phyloP scores from a whole-genome alignment of 2,113 vertebrate genomes.

The Pao palembangensis region DNA sequence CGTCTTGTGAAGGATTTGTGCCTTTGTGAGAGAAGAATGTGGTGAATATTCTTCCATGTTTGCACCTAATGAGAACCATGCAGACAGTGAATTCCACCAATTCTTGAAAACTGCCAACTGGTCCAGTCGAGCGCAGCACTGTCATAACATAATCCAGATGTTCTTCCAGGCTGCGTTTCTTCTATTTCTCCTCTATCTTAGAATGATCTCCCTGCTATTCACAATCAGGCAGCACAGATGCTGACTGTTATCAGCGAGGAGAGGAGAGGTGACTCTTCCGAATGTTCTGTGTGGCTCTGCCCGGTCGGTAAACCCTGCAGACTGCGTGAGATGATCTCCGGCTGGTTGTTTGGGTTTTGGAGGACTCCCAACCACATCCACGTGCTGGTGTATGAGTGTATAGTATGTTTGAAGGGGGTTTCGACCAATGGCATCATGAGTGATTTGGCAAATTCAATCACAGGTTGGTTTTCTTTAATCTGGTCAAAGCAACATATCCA shows the following conservation, averaged over 20 bases:
- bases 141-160: slow-evolving; percentile 65
- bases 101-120: slow-evolving; percentile 45
- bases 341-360: slow-evolving; percentile 61
- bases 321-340: slow-evolving; percentile 50
- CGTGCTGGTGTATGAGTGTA: slow-evolving; percentile 49
- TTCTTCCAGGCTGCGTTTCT: slow-evolving; percentile 22
- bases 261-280: neutral
- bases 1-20: too few species aligned
- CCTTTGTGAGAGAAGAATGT: slow-evolving; percentile 6
- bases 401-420: neutral
- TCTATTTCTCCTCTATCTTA: neutral
- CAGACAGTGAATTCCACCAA: slow-evolving; percentile 31
- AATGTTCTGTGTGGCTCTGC: slow-evolving; percentile 30
- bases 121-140: slow-evolving; percentile 26
- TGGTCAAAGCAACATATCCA: slow-evolving; percentile 16
- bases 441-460: neutral
- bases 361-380: slow-evolving; percentile 60
- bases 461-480: neutral
- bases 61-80: slow-evolving; percentile 47
- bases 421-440: too few species aligned
- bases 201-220: neutral
- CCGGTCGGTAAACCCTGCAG: slow-evolving; percentile 43
- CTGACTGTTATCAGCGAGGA: neutral
- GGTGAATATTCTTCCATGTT: slow-evolving; percentile 28
- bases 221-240: neutral